Base-by-base conservation (phyloP, 2,888 invertebrate species). In the Homarus gammarus region DNA sequence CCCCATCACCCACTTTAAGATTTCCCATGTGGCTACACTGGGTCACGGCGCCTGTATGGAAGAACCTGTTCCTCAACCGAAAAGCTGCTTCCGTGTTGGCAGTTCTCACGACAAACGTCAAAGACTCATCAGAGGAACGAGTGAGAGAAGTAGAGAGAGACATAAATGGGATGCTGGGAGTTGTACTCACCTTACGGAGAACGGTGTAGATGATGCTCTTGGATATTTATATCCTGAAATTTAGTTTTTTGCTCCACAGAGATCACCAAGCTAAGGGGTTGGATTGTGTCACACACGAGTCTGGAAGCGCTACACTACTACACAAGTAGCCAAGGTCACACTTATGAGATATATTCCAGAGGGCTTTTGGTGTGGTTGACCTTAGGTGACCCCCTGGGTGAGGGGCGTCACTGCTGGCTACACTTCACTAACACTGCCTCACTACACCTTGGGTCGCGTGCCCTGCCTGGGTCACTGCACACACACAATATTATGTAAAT, bases 341-440 rank as follows among this genome's bases (percentile, higher is more conserved):
- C 61, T 51, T n/a, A 44, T 15, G 56, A 56, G 61, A 61, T 61
- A 27, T 44, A 75, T 75, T 44, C 40, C 75, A 75, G 44, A 27
- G 75, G 75, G 40, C 31, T 44, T 8, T 73, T 15, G 40, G 8
- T 27, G 40, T 27, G 44, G 31, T 38, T 73, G 73, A 38, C 73
- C 73, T 40, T 15, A 36, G 38, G 38, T 73, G 36, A 73, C 73
- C 73, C 44, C 75, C n/a, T n/a, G n/a, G 75, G 8, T 5, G 36
- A 40, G 73, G 38, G 40, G 40, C n/a, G 44, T n/a, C 75, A 27
- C 12, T 15, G 44, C n/a, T n/a, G 44, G 44, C 31, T 15, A 75
- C 75, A 75, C 75, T 75, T 27, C 40, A 75, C 75, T 75, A 44
- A 75, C 75, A 75, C 75, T 75, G 44, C 75, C 44, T 31, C 75